Conservation (phyloP, 2,888 invertebrate species). For the Oconnorella tubifera region DNA sequence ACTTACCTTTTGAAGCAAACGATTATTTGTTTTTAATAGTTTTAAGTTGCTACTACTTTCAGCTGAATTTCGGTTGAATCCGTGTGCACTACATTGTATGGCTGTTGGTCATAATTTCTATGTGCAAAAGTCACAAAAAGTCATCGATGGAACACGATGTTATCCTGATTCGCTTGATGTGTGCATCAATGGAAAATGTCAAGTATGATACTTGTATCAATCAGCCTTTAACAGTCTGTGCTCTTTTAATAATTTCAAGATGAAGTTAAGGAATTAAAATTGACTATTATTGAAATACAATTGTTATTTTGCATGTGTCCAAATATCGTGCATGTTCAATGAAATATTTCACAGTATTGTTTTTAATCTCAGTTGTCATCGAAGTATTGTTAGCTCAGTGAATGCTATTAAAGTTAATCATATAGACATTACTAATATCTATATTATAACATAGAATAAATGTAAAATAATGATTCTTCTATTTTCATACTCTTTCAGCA, state of each 20-base stretch:
- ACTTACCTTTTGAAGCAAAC: too few relatives aligned
- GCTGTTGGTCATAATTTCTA: conserved; percentile 86
- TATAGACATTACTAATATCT: background rate
- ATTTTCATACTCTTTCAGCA: conserved; percentile 37
- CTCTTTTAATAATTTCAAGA: too few relatives aligned
- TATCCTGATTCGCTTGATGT: conserved; percentile 14
- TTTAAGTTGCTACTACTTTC: too few relatives aligned
- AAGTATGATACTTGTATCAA: conserved; percentile 8
- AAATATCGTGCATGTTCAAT: too few relatives aligned
- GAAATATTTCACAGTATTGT: too few relatives aligned
- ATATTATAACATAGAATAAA: background rate
- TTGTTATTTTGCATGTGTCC: too few relatives aligned
- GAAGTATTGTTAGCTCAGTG: background rate
- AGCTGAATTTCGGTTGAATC: conserved; percentile 44
- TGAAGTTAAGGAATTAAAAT: too few relatives aligned
- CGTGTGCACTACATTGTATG: conserved; percentile 92
- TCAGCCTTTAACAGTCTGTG: too few relatives aligned
- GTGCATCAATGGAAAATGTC: conserved; percentile 21
- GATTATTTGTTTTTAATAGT: too few relatives aligned
- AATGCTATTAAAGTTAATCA: background rate
- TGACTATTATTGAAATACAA: too few relatives aligned
- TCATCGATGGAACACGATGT: conserved; percentile 69
- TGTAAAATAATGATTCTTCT: too few relatives aligned
- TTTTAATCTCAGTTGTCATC: too few relatives aligned
- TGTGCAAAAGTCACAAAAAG: conserved; percentile 73